Evolutionary conservation across 2,888 invertebrate species (phyloP).

Genomic region (Hemithea aestivaria): DNA sequence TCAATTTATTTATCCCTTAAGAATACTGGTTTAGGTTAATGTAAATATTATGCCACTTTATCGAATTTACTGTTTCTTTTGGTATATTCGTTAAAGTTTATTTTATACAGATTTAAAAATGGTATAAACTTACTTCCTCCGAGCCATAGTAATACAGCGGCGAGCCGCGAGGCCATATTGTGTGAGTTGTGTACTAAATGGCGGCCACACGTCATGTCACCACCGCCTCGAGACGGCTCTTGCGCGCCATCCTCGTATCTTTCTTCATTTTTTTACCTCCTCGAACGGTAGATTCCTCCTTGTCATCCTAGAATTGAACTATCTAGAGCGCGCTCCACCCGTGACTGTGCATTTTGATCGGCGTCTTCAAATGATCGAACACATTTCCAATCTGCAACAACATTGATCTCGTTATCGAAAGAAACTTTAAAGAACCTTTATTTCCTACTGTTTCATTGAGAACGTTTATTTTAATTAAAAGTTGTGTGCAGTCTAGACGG

Average conservation of each 20-base stretch:
- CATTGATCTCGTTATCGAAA: constrained; percentile 22
- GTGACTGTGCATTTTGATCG: constrained; percentile 34
- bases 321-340: constrained; percentile 29
- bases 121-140: constrained; percentile 62
- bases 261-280: constrained; percentile 55
- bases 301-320: constrained; percentile 42
- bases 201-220: constrained; percentile 58
- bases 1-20: constrained; percentile 39
- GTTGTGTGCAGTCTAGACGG: constrained; percentile 22
- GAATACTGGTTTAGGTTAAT: constrained; percentile 15
- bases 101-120: constrained; percentile 1
- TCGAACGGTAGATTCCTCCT: constrained; percentile 41
- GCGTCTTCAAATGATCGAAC: constrained; percentile 39
- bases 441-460: constrained; percentile 24
- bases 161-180: constrained; percentile 64
- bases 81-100: not conserved
- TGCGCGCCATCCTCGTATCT: constrained; percentile 40
- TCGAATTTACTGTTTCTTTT: constrained; percentile 2
- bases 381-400: constrained; percentile 51
- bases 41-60: constrained; percentile 16
- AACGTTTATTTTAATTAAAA: constrained; percentile 35
- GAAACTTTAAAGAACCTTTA: constrained; percentile 22
- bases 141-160: constrained; percentile 65
- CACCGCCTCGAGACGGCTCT: constrained; percentile 45
- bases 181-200: constrained; percentile 28